Evolutionary conservation across 2,888 invertebrate genomes (phyloP), one percentile per base, ranked within the genome.

Genomic region (Oligia latruncula): DNA sequence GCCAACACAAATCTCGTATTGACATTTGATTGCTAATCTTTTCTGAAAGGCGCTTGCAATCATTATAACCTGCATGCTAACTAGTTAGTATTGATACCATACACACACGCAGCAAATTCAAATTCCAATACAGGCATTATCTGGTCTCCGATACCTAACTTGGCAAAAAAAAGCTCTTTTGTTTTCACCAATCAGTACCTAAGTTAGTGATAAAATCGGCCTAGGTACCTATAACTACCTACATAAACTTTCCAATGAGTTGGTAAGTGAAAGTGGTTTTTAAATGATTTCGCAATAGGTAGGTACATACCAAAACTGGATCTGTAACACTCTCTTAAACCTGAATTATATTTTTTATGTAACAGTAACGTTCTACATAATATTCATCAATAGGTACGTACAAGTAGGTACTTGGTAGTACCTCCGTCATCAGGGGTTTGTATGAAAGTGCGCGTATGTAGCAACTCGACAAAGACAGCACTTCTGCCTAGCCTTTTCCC

Each of bases 211-310:
- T 76, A 76, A 75, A 35, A 73, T 74, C 86, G 15, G 49, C 6
- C 35, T 29, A 29, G 29, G 29, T 66, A 46, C 0, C 2, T 35
- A 4, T 40, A 46, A 46, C 46, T 46, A 46, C 13, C 13, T 15
- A 82, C 84, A 17, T 60, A n/a, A 60, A 64, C 64, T 82, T 89
- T 89, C 80, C 46, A 86, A 67, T 71, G 58, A 62, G 17, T 49
- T 68, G 43, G n/a, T 43, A 77, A 77, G 87, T 80, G 87, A 89
- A 89, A 87, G 84, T 78, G 40, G 65, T 62, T 74, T 79, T 15
- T 40, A 20, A 66, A 62, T 72, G 20, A 20, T 80, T 77, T 77
- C 67, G 62, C 52, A 83, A 77, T 55, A 46, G 35, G 0, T 65
- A 67, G 20, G 2, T 13, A 43, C 52, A 20, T 62, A 74, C 43